Conservation (phyloP, 2,797 vertebrate species). For the Neosilurus mollespiculum region DNA sequence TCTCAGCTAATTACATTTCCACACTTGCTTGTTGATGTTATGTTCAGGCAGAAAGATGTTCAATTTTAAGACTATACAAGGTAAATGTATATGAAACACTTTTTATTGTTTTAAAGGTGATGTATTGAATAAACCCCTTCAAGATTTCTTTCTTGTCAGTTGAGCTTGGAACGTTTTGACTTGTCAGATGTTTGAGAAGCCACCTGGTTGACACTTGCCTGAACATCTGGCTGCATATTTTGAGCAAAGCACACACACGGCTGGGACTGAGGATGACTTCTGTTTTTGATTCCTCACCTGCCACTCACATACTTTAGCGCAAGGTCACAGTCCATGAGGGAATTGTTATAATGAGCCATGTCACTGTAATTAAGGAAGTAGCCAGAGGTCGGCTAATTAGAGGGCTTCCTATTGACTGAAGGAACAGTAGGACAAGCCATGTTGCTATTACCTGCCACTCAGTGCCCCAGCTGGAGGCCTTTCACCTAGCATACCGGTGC, state of each 20-base stretch:
- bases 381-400: slow-evolving; percentile 60
- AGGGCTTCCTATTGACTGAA: slow-evolving; percentile 62
- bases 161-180: neutral
- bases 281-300: slow-evolving; percentile 11
- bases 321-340: slow-evolving; percentile 60
- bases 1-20: neutral
- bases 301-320: slow-evolving; percentile 28
- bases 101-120: neutral
- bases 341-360: slow-evolving; percentile 67
- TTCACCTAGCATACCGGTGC: slow-evolving; percentile 61
- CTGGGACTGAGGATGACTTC: neutral
- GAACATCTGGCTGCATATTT: slow-evolving; percentile 21
- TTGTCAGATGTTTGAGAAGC: neutral
- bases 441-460: slow-evolving; percentile 49
- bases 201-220: slow-evolving; percentile 19
- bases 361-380: slow-evolving; percentile 47
- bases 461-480: slow-evolving; percentile 57
- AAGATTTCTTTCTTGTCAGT: neutral
- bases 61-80: neutral
- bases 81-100: neutral
- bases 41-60: neutral
- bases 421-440: slow-evolving; percentile 61
- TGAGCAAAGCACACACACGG: neutral
- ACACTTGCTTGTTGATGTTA: neutral
- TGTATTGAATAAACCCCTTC: neutral